Evolutionary conservation across 2,888 invertebrate genomes (phyloP), one percentile per base, ranked within the genome.

Genomic region (Callinectes sapidus): DNA sequence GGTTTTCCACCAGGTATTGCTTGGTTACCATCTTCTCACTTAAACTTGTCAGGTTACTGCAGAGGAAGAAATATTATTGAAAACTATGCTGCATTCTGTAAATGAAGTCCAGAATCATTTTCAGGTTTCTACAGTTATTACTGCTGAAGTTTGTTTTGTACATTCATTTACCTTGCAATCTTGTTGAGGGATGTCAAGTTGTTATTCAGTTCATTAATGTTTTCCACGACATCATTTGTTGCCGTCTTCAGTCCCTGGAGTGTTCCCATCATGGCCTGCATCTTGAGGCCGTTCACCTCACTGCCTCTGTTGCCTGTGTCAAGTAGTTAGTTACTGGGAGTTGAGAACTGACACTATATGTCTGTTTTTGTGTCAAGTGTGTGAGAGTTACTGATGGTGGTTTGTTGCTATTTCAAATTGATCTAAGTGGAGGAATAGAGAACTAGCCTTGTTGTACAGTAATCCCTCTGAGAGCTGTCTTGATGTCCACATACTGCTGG

Each of bases 1-100:
- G 90, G 87, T 28, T 87, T 77, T 92, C 86, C n/a, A 95, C 95
- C 54, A 95, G 95, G 93, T 95, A 95, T 92, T 95, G 95, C 91
- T 95, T 96, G 8, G 95, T 95, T n/a, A 95, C 95, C 35, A 95
- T 93, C 54, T 95, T 93, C 6, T 95, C 93, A 39, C 94, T 94
- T 13, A 95, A n/a, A 39, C 91, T 88, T 3, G 94, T 23, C 13
- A 95, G 91, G 10, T 91, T 81, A 28, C 95, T 95, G 94, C 66
- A 90, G 55, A 28, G 2, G 6, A 48, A 81, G 32, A 32, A 28
- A 71, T 28, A 71, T 71, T 71, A 10, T 28, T n/a, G 28, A 71
- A 71, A n/a, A 28, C 23, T 8, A 8, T 71, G n/a, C 10, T n/a
- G 23, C 10, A 8, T 71, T 10, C 10, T 71, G 81, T 81, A 13